phyloP scores from a whole-genome alignment of 2,113 vertebrate genomes.

The Eulemur rufifrons region DNA sequence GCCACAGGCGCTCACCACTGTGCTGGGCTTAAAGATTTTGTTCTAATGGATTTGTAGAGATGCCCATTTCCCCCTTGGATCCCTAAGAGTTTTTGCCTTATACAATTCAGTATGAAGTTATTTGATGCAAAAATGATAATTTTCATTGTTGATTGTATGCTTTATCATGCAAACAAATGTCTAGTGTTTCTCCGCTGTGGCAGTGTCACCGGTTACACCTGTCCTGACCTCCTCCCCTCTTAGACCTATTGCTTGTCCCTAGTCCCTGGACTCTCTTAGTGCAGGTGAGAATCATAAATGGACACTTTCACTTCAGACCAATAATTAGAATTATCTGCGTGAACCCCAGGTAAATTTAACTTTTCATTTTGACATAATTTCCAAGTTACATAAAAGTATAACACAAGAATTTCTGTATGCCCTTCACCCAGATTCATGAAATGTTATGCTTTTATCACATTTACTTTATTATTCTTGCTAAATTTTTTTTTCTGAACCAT shows the following conservation, averaged over 20 bases:
- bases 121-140: not conserved
- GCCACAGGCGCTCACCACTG: not conserved
- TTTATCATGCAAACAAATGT: not conserved
- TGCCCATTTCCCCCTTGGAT: not conserved
- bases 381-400: not conserved
- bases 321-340: not conserved
- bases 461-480: not conserved
- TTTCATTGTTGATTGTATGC: not conserved
- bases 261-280: not conserved
- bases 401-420: not conserved
- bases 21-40: not conserved
- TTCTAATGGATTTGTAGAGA: not conserved
- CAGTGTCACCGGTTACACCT: not conserved
- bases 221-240: not conserved
- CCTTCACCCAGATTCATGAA: not conserved
- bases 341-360: not conserved
- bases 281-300: not conserved
- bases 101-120: not conserved
- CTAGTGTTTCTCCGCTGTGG: not conserved
- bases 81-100: not conserved
- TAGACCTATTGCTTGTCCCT: not conserved
- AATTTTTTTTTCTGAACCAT: not conserved
- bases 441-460: constrained; percentile 13
- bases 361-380: not conserved
- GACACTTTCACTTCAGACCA: not conserved